Conservation (phyloP, 2,888 invertebrate species). For the Luffia ferchaultella region DNA sequence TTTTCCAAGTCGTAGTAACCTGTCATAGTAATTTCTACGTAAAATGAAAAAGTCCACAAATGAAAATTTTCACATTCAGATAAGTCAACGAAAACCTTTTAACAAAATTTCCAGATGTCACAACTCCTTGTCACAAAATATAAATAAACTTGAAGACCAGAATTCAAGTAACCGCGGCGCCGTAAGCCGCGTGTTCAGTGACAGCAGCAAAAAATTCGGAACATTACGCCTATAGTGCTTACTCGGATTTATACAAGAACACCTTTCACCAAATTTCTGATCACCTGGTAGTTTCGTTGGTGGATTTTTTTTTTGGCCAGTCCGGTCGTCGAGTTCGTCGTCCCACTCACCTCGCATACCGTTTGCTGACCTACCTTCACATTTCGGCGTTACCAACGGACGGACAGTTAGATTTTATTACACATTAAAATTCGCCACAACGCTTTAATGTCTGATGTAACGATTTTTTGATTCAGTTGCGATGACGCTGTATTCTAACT, state of each 20-base stretch:
- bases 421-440: conserved; percentile 49
- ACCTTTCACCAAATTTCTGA: conserved; percentile 52
- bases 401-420: conserved; percentile 54
- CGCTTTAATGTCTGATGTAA: conserved; percentile 33
- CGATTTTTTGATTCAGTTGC: conserved; percentile 24
- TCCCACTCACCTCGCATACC: conserved; percentile 44
- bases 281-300: conserved; percentile 44
- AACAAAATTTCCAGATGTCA: too few species aligned
- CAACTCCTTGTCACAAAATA: too few species aligned
- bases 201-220: background rate
- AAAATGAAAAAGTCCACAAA: too few species aligned
- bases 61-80: too few species aligned
- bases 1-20: too few species aligned
- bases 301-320: conserved; percentile 39
- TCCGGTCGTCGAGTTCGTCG: conserved; percentile 38
- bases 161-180: background rate
- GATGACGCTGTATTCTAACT: conserved; percentile 15
- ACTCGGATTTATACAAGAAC: conserved; percentile 19
- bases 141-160: too few species aligned
- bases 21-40: too few species aligned
- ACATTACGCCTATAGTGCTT: too few species aligned
- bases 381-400: conserved; percentile 40
- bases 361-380: conserved; percentile 62
- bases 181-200: background rate
- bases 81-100: too few species aligned